A percentile compares a stretch with the other conserved stretches of the same genome.
Evolutionary conservation across 2,797 vertebrate species (phyloP).

Genomic region (Spinibarbus caldwelli): DNA sequence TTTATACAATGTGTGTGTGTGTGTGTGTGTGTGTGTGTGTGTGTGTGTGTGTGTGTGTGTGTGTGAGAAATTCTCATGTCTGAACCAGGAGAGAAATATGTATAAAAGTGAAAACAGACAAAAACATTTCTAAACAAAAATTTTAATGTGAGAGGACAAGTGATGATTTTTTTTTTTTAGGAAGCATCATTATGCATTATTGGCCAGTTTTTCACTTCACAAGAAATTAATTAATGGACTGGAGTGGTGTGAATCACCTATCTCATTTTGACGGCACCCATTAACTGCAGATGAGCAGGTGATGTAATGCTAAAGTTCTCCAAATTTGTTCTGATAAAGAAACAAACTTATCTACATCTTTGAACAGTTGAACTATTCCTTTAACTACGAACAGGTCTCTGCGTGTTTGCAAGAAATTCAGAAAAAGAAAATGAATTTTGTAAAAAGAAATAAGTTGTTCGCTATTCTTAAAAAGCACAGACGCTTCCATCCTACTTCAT

Average conservation of each 20-base stretch:
- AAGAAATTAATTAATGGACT: not conserved
- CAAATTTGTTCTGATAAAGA: not conserved
- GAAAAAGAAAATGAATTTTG: not conserved
- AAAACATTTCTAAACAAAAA: not conserved
- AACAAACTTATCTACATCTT: not conserved
- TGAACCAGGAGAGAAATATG: not conserved
- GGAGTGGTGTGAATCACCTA: not conserved
- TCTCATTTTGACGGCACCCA: not conserved
- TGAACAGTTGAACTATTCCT: not conserved
- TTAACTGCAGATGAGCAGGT: not conserved
- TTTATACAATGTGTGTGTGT: too few relatives aligned
- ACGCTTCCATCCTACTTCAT: not conserved
- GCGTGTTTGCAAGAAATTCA: conserved; percentile 14
- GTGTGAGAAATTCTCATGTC: too few relatives aligned
- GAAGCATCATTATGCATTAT: not conserved
- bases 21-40: too few relatives aligned
- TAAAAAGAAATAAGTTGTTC: not conserved
- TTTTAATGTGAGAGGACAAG: not conserved
- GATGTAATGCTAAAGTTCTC: not conserved
- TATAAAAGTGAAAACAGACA: not conserved
- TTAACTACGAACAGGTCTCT: conserved; percentile 32
- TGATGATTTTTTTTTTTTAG: not conserved
- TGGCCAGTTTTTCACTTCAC: not conserved
- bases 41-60: too few relatives aligned
- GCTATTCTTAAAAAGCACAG: not conserved